phyloP scores from a whole-genome alignment of 2,113 vertebrate species.

The Panthera tigris region DNA sequence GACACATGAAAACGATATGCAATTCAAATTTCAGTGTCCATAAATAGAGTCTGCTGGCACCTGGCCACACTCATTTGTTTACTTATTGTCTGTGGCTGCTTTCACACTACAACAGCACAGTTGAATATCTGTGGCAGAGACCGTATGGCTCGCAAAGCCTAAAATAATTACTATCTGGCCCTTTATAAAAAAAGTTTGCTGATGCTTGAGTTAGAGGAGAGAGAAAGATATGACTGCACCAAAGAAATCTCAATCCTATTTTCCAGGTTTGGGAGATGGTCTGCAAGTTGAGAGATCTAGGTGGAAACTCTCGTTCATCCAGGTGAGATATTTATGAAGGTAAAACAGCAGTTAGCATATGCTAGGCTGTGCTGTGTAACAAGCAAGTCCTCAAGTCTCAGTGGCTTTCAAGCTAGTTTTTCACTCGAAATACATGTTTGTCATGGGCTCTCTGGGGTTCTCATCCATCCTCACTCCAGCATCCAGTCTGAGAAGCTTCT shows the following conservation, averaged over 20 bases:
- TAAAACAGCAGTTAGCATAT: neutral
- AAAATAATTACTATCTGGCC: slow-evolving; percentile 22
- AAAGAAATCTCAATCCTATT: neutral
- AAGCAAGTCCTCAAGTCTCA: neutral
- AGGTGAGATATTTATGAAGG: neutral
- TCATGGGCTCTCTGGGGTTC: neutral
- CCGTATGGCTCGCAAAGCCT: neutral
- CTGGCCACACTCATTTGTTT: neutral
- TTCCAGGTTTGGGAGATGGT: neutral
- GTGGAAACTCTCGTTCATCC: neutral
- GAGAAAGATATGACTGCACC: neutral
- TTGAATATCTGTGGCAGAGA: neutral
- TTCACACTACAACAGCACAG: neutral
- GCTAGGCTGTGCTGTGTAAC: neutral
- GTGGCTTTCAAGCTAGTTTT: neutral
- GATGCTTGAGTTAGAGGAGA: neutral
- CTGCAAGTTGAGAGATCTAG: neutral
- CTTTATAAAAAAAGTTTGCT: neutral
- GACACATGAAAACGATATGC: neutral
- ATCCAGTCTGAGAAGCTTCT: neutral
- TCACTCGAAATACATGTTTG: neutral
- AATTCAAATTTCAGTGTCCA: neutral
- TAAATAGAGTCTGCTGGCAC: slow-evolving; percentile 27
- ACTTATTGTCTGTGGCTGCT: neutral
- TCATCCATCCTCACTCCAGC: neutral